Evolutionary conservation across 2,113 vertebrate species (phyloP).

Genomic region (Melanocharis versteri): DNA sequence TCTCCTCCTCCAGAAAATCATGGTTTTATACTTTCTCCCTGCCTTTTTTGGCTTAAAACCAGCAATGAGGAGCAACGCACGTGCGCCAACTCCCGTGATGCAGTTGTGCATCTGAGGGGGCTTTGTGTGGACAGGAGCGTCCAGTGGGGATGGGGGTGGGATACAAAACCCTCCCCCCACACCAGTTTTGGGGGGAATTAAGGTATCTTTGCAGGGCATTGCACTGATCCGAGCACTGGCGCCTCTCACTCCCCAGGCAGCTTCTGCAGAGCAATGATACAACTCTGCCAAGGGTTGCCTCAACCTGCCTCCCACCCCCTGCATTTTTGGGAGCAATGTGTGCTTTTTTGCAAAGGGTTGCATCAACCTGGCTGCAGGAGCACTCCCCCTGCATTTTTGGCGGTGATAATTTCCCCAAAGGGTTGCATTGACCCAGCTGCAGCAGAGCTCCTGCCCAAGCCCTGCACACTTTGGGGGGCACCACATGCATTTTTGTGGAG

Average conservation of each 20-base stretch:
- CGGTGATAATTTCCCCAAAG: neutral
- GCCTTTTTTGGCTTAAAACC: neutral
- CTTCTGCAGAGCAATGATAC: neutral
- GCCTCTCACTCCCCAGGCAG: neutral
- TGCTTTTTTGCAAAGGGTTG: neutral
- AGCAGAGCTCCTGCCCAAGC: neutral
- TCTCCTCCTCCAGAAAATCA: accelerated
- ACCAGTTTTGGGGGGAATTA: neutral
- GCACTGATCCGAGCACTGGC: accelerated
- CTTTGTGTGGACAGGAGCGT: neutral
- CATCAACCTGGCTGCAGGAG: neutral
- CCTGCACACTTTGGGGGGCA: neutral
- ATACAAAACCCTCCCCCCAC: neutral
- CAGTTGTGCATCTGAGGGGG: neutral
- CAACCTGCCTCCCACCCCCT: neutral
- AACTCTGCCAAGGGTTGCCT: neutral
- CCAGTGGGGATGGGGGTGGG: neutral
- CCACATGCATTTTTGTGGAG: neutral
- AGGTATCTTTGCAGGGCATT: neutral
- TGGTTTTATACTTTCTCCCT: neutral
- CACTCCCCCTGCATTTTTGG: neutral
- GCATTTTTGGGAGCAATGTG: neutral
- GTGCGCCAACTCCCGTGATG: neutral
- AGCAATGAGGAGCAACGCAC: neutral
- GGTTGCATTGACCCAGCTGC: too few species aligned